Percentiles rank a stretch among this genome's conserved stretches.
Conservation (phyloP, 1,140 invertebrate species). For the Drosophila suzukii region DNA sequence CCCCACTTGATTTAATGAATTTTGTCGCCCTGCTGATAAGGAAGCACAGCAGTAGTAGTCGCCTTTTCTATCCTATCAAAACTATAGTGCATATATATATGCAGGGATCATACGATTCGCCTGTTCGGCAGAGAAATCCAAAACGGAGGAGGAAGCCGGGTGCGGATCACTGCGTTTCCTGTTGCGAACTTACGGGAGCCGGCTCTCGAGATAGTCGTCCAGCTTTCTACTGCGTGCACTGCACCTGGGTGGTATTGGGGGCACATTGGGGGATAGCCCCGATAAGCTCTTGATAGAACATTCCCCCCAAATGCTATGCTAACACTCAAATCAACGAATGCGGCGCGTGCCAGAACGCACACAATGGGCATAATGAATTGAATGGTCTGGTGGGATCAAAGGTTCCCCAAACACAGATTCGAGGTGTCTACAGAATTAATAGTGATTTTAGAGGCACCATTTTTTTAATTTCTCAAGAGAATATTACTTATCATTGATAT, state of each 20-base stretch:
- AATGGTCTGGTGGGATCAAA: slow-evolving; percentile 13
- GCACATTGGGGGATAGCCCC: not conserved
- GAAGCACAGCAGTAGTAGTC: slow-evolving; percentile 29
- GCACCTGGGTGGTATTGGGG: slow-evolving; percentile 12
- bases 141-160: not conserved
- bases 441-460: not conserved
- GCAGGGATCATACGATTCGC: slow-evolving; percentile 33
- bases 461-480: not conserved
- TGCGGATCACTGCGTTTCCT: slow-evolving; percentile 21
- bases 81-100: not conserved
- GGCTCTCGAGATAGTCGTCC: slow-evolving; percentile 32
- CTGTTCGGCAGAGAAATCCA: slow-evolving; percentile 9
- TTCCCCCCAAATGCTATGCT: slow-evolving; percentile 1
- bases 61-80: slow-evolving; percentile 21
- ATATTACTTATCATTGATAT: too few relatives aligned
- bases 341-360: slow-evolving; percentile 35
- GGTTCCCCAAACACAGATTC: slow-evolving; percentile 1
- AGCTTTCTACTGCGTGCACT: slow-evolving; percentile 33
- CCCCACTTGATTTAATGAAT: slow-evolving; percentile 17
- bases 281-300: slow-evolving; percentile 31
- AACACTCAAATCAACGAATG: slow-evolving; percentile 15
- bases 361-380: not conserved
- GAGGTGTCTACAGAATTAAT: slow-evolving; percentile 2
- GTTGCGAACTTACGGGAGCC: slow-evolving; percentile 39
- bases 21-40: slow-evolving; percentile 36